Evolutionary conservation across 2,888 invertebrate species (phyloP).

Genomic region (Homarus gammarus): DNA sequence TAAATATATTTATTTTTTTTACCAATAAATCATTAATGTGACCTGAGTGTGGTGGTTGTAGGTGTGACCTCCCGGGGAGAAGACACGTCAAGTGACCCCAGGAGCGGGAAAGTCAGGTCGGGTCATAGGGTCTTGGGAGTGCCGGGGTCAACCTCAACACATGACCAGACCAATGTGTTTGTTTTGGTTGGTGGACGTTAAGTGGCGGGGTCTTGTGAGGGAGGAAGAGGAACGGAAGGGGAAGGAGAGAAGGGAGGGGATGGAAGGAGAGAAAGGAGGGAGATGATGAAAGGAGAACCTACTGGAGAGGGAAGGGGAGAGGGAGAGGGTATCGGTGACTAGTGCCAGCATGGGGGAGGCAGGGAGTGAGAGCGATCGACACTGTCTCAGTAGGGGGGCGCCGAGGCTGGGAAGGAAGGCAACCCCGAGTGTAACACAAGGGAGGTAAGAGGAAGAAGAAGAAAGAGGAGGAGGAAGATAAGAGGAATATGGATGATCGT

Average conservation of each 20-base stretch:
- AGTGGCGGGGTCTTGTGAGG: neutral
- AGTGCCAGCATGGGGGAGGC: neutral
- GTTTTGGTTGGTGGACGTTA: neutral
- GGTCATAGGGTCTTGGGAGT: neutral
- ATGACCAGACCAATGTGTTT: neutral
- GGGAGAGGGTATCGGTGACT: neutral
- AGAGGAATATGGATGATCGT: no score
- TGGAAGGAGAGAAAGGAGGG: conserved; percentile 3
- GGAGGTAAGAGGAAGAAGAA: neutral
- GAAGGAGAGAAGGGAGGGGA: neutral
- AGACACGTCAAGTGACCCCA: neutral
- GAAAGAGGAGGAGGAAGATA: neutral
- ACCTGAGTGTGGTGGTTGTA: neutral
- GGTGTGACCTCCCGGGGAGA: neutral
- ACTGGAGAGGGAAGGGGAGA: neutral
- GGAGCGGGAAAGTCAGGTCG: neutral
- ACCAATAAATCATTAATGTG: neutral
- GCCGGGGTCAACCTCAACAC: neutral
- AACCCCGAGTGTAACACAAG: neutral
- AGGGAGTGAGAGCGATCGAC: conserved; percentile 19
- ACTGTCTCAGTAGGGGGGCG: neutral
- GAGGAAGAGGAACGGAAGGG: neutral
- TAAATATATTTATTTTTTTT: neutral
- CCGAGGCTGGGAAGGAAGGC: neutral
- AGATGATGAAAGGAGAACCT: neutral